Percentiles rank a stretch among this genome's conserved stretches.
Conservation (phyloP, 2,797 vertebrate species). For the Erpetoichthys calabaricus region DNA sequence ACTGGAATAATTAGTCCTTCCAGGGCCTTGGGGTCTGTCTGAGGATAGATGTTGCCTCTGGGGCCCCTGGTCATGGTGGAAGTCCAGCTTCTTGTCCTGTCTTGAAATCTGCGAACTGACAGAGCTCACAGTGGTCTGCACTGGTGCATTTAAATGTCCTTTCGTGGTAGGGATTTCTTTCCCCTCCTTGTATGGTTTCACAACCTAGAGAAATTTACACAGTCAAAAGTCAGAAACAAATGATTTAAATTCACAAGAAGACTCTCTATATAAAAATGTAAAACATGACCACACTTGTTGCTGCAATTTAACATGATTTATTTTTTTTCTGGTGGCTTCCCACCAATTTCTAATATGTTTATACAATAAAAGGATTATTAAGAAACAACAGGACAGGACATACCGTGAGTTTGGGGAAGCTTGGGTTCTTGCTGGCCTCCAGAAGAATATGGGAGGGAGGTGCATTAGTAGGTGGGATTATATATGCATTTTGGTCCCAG, state of each 20-base stretch:
- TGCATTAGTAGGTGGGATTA: constrained; percentile 32
- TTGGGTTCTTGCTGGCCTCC: constrained; percentile 68
- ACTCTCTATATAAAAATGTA: no score
- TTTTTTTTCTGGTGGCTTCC: no score
- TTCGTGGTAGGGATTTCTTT: constrained; percentile 36
- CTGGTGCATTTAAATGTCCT: constrained; percentile 31
- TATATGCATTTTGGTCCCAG: constrained; percentile 47
- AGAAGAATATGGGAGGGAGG: constrained; percentile 54
- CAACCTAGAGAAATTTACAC: constrained; percentile 47
- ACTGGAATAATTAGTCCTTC: constrained; percentile 54
- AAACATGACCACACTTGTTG: no score
- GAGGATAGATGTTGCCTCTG: constrained; percentile 40
- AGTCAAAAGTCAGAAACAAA: not conserved
- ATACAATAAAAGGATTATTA: no score
- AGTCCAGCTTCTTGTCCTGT: constrained; percentile 38
- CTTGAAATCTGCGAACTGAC: constrained; percentile 37
- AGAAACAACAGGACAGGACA: not conserved
- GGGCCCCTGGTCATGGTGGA: constrained; percentile 21
- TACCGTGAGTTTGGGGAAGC: constrained; percentile 65
- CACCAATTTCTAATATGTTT: no score
- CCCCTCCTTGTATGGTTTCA: constrained; percentile 73
- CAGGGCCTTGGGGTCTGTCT: constrained; percentile 40
- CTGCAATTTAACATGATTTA: no score
- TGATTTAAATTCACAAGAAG: no score
- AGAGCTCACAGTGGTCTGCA: constrained; percentile 30